phyloP scores from a whole-genome alignment of 2,888 invertebrate species.

The Campoletis raptor region DNA sequence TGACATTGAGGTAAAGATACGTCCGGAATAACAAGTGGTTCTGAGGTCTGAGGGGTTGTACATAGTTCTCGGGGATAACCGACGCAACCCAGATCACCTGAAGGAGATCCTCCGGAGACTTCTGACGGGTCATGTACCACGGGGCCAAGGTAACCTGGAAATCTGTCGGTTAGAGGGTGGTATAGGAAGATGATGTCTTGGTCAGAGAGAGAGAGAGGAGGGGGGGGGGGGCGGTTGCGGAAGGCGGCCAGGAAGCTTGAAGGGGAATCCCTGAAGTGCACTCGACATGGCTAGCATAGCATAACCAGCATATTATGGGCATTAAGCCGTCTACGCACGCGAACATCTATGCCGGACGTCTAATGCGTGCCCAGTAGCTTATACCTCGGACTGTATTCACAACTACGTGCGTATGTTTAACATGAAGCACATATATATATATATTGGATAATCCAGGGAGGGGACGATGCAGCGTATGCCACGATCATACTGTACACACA shows the following conservation, averaged over 20 bases:
- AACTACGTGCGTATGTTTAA: slow-evolving; percentile 17
- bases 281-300: slow-evolving; percentile 77
- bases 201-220: slow-evolving; percentile 34
- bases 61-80: slow-evolving; percentile 58
- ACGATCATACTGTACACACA: not conserved
- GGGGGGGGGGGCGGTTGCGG: slow-evolving; percentile 3
- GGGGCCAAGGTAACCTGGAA: slow-evolving; percentile 27
- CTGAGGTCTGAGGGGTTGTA: slow-evolving; percentile 39
- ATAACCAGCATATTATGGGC: slow-evolving; percentile 77
- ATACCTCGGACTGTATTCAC: slow-evolving; percentile 27
- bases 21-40: slow-evolving; percentile 4
- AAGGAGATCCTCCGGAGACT: slow-evolving; percentile 48
- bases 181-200: slow-evolving; percentile 23
- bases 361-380: slow-evolving; percentile 58
- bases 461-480: slow-evolving; percentile 39
- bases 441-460: slow-evolving; percentile 34
- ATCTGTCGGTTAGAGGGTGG: slow-evolving; percentile 46
- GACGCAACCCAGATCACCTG: slow-evolving; percentile 62
- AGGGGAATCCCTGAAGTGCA: slow-evolving; percentile 70
- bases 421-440: not conserved
- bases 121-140: slow-evolving; percentile 16
- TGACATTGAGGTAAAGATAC: not conserved
- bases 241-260: slow-evolving; percentile 42
- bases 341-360: slow-evolving; percentile 51
- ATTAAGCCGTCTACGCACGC: slow-evolving; percentile 69